phyloP scores from a whole-genome alignment of 2,797 vertebrate species.

The Peromyscus attwateri region DNA sequence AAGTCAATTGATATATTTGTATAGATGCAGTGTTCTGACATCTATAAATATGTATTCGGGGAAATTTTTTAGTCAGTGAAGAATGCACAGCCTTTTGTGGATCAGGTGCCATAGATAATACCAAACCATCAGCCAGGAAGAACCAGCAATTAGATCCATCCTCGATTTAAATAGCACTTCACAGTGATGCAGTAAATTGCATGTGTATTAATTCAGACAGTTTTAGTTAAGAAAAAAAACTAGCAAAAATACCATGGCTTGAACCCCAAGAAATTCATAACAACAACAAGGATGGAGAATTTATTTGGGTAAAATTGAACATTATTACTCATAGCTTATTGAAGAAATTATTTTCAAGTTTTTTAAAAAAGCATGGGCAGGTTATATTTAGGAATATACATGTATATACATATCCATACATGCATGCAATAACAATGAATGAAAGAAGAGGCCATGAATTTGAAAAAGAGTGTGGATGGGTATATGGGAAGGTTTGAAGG shows the following conservation, averaged over 20 bases:
- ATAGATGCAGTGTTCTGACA: constrained; percentile 76
- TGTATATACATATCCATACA: not conserved
- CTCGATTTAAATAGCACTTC: constrained; percentile 84
- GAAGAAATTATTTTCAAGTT: constrained; percentile 41
- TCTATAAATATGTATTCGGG: constrained; percentile 72
- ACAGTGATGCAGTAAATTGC: constrained; percentile 82
- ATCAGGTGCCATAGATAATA: constrained; percentile 79
- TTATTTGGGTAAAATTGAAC: constrained; percentile 60
- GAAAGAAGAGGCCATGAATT: not conserved
- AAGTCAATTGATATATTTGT: constrained; percentile 59
- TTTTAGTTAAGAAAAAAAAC: constrained; percentile 78
- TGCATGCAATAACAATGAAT: not conserved
- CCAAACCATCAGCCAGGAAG: constrained; percentile 73
- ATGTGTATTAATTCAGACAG: constrained; percentile 83
- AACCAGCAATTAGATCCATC: constrained; percentile 83
- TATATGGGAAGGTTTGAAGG: not conserved
- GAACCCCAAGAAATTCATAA: constrained; percentile 77
- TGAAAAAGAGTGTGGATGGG: not conserved
- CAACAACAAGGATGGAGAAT: constrained; percentile 37
- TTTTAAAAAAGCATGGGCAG: not conserved
- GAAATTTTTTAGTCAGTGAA: constrained; percentile 82
- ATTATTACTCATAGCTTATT: constrained; percentile 57
- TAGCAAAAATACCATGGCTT: constrained; percentile 80
- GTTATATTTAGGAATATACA: not conserved
- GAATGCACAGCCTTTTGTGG: constrained; percentile 78